Evolutionary conservation across 1,140 invertebrate species (phyloP).

Genomic region (Goniozus legneri): DNA sequence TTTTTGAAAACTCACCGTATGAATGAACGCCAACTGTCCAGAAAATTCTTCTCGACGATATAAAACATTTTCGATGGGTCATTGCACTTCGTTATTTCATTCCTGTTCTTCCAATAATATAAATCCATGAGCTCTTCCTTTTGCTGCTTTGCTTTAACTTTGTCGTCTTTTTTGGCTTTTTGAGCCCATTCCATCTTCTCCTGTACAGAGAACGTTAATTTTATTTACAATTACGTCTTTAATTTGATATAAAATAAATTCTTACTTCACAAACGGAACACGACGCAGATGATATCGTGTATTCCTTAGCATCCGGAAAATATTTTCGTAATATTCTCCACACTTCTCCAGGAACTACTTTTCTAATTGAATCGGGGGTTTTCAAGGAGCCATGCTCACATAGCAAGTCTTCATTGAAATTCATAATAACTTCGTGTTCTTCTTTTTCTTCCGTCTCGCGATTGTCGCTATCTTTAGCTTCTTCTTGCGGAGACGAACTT

Average conservation of each 20-base stretch:
- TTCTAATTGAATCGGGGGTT: constrained; percentile 41
- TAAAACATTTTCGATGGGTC: constrained; percentile 30
- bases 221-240: no score
- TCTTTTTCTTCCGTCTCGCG: constrained; percentile 39
- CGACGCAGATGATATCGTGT: constrained; percentile 30
- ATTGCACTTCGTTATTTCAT: constrained; percentile 31
- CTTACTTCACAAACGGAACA: constrained; percentile 54
- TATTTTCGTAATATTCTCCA: constrained; percentile 58
- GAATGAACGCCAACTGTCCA: constrained; percentile 45
- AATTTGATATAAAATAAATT: constrained; percentile 3
- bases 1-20: constrained; percentile 38
- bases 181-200: constrained; percentile 40
- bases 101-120: constrained; percentile 39
- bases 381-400: constrained; percentile 55
- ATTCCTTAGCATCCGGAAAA: constrained; percentile 57
- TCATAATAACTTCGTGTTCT: constrained; percentile 37
- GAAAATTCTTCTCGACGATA: constrained; percentile 42
- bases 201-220: no score
- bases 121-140: constrained; percentile 42
- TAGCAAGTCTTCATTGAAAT: constrained; percentile 60
- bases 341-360: constrained; percentile 51
- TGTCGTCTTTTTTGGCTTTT: constrained; percentile 43
- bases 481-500: constrained; percentile 20
- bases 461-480: constrained; percentile 16
- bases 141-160: constrained; percentile 45